These are phyloP conservation scores for Chouioia cunea DNA, from an alignment of 2,888 invertebrate genomes.

Conservation along the genomic window DNA sequence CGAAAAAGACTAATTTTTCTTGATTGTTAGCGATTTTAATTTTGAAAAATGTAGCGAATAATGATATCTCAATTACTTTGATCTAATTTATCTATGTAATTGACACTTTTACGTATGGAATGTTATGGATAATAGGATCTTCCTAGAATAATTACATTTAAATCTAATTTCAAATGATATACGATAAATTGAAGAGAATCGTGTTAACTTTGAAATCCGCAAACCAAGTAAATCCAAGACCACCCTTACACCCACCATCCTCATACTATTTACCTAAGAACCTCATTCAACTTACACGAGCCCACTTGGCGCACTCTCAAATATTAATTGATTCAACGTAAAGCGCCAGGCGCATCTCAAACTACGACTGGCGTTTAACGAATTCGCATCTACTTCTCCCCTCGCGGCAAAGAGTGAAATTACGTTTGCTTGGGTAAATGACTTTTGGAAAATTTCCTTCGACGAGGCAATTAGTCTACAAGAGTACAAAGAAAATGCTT, in stretches of 20 bases:
- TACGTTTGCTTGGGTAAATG: conserved; percentile 42
- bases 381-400: conserved; percentile 8
- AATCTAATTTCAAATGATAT: background rate
- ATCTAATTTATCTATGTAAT: no score
- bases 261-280: conserved; percentile 8
- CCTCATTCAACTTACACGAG: conserved; percentile 1
- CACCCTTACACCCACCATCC: no score
- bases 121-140: background rate
- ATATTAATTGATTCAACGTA: background rate
- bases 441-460: conserved; percentile 28
- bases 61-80: no score
- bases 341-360: background rate
- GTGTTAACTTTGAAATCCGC: background rate
- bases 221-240: conserved; percentile 9
- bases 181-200: background rate
- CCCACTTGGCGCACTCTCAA: background rate
- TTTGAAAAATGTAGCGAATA: no score
- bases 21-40: no score
- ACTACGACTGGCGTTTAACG: conserved; percentile 31
- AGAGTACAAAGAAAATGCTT: conserved; percentile 19
- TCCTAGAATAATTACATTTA: background rate
- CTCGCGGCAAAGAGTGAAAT: conserved; percentile 22
- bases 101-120: no score
- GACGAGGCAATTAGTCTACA: conserved; percentile 30
- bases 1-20: no score